phyloP scores from a whole-genome alignment of 2,888 invertebrate genomes.

The Caenorhabditis afra region DNA sequence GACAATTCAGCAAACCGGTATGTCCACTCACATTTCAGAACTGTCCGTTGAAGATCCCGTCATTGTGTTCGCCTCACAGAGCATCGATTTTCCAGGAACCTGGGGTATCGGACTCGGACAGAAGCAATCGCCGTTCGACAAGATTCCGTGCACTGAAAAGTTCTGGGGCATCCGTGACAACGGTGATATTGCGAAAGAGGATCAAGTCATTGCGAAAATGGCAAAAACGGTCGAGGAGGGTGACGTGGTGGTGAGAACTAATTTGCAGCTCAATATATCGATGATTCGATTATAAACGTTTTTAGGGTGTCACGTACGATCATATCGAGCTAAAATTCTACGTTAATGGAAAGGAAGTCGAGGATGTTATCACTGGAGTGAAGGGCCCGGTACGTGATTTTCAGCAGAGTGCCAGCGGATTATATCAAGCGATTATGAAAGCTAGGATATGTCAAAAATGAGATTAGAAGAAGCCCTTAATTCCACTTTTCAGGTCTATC shows the following conservation, averaged over 20 bases:
- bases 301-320: slow-evolving; percentile 92
- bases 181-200: slow-evolving; percentile 90
- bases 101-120: slow-evolving; percentile 97
- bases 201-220: slow-evolving; percentile 87
- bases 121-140: slow-evolving; percentile 89
- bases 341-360: slow-evolving; percentile 91
- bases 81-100: slow-evolving; percentile 83
- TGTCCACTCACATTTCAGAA: slow-evolving; percentile 23
- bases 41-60: not conserved
- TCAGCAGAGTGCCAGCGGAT: not conserved
- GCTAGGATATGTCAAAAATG: no score
- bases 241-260: slow-evolving; percentile 89
- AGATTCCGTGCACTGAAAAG: slow-evolving; percentile 84
- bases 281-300: not conserved
- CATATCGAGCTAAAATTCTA: slow-evolving; percentile 96
- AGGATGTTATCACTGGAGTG: slow-evolving; percentile 90
- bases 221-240: slow-evolving; percentile 89
- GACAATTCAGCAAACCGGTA: slow-evolving; percentile 94
- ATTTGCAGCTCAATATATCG: no score
- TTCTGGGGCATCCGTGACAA: slow-evolving; percentile 96
- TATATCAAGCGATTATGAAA: slow-evolving; percentile 4
- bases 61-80: no score
- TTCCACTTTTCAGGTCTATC: slow-evolving; percentile 72
- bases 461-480: not conserved
- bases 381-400: slow-evolving; percentile 86